Percentiles rank a stretch among this genome's conserved stretches.
Evolutionary conservation across 2,797 vertebrate species (phyloP).

Genomic region (Octomys mimax): DNA sequence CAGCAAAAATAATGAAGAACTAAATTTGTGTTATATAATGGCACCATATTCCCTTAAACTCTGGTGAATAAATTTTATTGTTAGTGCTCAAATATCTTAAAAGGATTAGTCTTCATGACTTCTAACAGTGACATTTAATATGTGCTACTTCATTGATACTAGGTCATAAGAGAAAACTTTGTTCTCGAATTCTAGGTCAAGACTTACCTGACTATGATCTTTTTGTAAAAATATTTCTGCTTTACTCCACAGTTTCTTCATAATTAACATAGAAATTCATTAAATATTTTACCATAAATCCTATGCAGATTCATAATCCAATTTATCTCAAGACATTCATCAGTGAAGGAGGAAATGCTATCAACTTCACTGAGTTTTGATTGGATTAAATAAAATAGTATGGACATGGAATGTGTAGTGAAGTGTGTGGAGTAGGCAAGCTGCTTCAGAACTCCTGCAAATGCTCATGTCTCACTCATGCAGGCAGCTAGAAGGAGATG

Average conservation of each 20-base stretch:
- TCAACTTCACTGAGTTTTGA: not conserved
- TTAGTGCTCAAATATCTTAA: not conserved
- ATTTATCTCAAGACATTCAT: not conserved
- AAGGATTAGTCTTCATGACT: not conserved
- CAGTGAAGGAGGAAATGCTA: not conserved
- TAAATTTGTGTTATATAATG: not conserved
- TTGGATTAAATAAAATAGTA: not conserved
- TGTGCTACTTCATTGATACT: not conserved
- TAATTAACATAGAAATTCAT: not conserved
- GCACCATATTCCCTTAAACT: not conserved
- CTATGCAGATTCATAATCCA: not conserved
- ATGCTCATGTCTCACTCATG: slow-evolving; percentile 56
- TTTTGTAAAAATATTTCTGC: not conserved
- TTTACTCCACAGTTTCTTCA: not conserved
- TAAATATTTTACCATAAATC: not conserved
- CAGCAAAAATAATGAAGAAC: not conserved
- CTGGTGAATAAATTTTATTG: not conserved
- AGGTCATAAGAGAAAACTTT: not conserved
- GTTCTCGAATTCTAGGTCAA: not conserved
- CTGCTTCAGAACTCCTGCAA: not conserved
- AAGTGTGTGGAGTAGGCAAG: not conserved
- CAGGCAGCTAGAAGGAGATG: slow-evolving; percentile 57
- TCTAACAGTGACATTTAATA: not conserved
- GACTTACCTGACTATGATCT: not conserved
- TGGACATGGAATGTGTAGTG: rapidly evolving